Evolutionary conservation across 1,140 invertebrate genomes (phyloP).

Genomic region (Drosophila navojoa): DNA sequence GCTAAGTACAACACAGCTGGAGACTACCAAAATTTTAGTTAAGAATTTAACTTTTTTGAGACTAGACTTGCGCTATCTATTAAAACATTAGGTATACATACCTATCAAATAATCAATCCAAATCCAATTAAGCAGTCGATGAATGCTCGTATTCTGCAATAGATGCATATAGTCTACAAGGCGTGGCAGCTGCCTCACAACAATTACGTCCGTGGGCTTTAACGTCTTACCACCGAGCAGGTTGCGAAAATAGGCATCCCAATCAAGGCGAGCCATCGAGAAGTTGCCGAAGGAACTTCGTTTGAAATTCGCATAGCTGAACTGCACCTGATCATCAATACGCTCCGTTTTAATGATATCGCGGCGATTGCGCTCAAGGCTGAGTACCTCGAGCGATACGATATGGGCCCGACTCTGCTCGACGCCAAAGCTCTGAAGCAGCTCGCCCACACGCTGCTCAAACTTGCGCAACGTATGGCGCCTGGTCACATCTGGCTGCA

Average conservation of each 20-base stretch:
- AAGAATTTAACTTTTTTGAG: too few species aligned
- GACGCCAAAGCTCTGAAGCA: constrained; percentile 63
- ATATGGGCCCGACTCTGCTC: constrained; percentile 69
- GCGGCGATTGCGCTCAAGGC: constrained; percentile 68
- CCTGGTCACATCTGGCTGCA: constrained; percentile 56
- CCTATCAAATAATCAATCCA: constrained; percentile 80
- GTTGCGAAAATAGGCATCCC: constrained; percentile 70
- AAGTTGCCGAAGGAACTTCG: constrained; percentile 53
- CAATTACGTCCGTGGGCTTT: constrained; percentile 55
- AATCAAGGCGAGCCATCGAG: constrained; percentile 52
- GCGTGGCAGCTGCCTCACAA: constrained; percentile 65
- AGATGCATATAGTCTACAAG: constrained; percentile 59
- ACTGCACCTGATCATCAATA: constrained; percentile 66
- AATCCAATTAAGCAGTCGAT: constrained; percentile 73
- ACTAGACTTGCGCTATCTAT: neutral
- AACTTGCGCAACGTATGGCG: constrained; percentile 69
- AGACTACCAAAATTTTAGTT: too few species aligned
- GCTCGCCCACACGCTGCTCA: constrained; percentile 69
- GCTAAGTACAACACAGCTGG: too few species aligned
- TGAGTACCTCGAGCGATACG: constrained; percentile 69
- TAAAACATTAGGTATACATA: constrained; percentile 16
- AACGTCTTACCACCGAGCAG: constrained; percentile 67
- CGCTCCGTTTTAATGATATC: constrained; percentile 65
- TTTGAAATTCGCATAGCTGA: constrained; percentile 72
- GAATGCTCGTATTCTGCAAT: constrained; percentile 69